phyloP scores from a whole-genome alignment of 1,140 invertebrate genomes.

The Microplitis mediator region DNA sequence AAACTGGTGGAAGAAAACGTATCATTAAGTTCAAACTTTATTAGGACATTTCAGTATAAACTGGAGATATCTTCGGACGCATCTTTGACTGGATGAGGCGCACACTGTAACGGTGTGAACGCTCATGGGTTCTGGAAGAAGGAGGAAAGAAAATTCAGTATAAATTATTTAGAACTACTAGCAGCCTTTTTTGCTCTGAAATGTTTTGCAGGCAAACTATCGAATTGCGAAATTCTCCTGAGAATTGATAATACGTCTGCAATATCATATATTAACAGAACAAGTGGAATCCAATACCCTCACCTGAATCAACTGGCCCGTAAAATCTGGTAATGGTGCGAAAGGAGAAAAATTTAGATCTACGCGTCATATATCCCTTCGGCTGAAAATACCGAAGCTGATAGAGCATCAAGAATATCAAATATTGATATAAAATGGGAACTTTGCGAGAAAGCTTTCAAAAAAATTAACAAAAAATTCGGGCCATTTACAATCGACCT shows the following conservation, averaged over 20 bases:
- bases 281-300: no score
- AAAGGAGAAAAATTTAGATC: conserved; percentile 2
- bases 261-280: no score
- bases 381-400: conserved; percentile 5
- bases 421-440: no score
- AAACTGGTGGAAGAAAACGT: no score
- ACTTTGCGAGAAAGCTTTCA: no score
- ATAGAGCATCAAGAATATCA: conserved; percentile 1
- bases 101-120: neutral
- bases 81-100: conserved; percentile 16
- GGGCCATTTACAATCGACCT: neutral
- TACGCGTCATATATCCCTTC: conserved; percentile 17
- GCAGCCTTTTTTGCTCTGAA: conserved; percentile 9
- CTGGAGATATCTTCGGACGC: conserved; percentile 14
- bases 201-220: conserved; percentile 5
- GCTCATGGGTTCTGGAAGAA: neutral
- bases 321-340: conserved; percentile 14
- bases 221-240: conserved; percentile 24
- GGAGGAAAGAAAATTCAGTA: conserved; percentile 2
- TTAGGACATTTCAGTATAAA: conserved; percentile 6
- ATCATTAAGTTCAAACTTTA: no score
- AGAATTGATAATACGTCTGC: conserved; percentile 39
- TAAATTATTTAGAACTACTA: conserved; percentile 13
- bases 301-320: neutral
- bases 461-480: no score